Conservation (phyloP, 2,113 vertebrate species). For the Alexandromys fortis region DNA sequence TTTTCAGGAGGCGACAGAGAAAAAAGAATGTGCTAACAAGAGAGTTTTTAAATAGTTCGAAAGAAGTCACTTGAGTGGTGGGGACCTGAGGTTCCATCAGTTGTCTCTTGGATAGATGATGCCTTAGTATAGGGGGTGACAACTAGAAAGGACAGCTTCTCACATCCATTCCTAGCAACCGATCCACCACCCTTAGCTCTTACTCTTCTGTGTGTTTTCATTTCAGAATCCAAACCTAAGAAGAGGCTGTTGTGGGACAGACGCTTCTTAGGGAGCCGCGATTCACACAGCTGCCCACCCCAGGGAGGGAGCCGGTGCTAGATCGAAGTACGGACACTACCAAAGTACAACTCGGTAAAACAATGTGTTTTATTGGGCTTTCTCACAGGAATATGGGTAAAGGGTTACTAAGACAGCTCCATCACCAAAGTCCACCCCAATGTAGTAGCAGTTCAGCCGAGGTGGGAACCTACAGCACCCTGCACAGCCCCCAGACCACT, state of each 20-base stretch:
- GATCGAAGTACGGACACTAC: background rate
- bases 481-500: background rate
- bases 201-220: background rate
- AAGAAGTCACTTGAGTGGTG: background rate
- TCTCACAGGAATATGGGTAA: background rate
- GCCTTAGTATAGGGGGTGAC: background rate
- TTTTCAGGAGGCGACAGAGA: background rate
- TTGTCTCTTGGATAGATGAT: background rate
- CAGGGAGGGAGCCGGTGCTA: background rate
- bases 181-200: background rate
- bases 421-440: background rate
- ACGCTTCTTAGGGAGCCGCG: background rate
- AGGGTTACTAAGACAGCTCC: background rate
- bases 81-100: background rate
- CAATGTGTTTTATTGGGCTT: background rate
- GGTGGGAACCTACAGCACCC: no score
- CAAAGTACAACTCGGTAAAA: no score
- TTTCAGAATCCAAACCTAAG: background rate
- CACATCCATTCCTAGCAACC: background rate
- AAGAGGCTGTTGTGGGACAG: background rate
- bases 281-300: no score
- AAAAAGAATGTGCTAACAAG: background rate
- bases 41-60: background rate
- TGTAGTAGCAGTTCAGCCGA: background rate
- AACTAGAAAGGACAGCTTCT: background rate